Evolutionary conservation across 2,888 invertebrate genomes (phyloP), one percentile per base, ranked within the genome.

Genomic region (Drosophila borealis): DNA sequence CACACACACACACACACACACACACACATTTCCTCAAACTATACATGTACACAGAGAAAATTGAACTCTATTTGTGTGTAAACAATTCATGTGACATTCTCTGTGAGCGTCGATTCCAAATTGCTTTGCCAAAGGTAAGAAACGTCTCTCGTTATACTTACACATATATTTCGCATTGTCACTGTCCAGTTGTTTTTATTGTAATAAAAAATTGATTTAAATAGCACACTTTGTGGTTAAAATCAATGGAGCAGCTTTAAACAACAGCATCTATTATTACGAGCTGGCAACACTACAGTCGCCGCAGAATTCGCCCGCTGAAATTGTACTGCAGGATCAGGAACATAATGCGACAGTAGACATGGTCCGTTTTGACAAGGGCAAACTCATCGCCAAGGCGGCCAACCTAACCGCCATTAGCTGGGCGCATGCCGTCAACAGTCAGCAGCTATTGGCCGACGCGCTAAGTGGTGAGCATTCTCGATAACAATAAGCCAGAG

Each of bases 401-500:
- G 48, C 57, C 6, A 96, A 97, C 90, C 92, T 97, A 55, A 96
- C 96, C 0, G 93, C 94, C 65, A 93, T 97, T 29, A 95, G 94
- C 19, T 98, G 98, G 98, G 96, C 96, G 0, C 98, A 98, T 92
- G 97, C 96, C 36, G 96, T 96, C 44, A 98, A 98, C 91, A 95
- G 94, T 80, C 93, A 94, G 88, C 93, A 93, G 0, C 93, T 94
- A 70, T 93, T 98, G 39, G 91, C 94, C 8, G 93, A 94, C 1
- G 95, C 95, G 39, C 92, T 97, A 46, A 92, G 92, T 37, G 93
- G 95, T 95, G 90, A 90, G 90, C 90, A 41, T 8, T 29, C 8
- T 0, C 29, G 29, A 29, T 29, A 29, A 29, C 29, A 29, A 29
- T 37, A 59, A 29, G 51, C 21, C 5, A n/a, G 6, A 1, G 19